phyloP scores from a whole-genome alignment of 2,113 vertebrate species.

The Montifringilla adamsi region DNA sequence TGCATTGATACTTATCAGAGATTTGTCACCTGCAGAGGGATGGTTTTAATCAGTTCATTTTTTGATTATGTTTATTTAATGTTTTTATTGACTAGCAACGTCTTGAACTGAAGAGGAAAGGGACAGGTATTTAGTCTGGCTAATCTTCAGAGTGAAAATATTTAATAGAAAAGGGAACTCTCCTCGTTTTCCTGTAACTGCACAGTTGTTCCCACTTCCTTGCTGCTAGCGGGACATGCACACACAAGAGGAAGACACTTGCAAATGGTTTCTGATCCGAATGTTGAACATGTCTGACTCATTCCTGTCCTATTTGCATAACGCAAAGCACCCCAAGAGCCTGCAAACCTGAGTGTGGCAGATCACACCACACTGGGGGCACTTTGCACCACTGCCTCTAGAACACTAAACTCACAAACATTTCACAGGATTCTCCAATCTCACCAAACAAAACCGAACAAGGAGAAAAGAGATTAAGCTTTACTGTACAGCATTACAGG shows the following conservation, averaged over 20 bases:
- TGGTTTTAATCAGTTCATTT: background rate
- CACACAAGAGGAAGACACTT: background rate
- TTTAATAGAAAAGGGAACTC: background rate
- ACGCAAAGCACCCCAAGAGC: background rate
- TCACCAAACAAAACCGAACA: background rate
- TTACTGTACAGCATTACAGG: background rate
- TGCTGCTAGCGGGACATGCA: background rate
- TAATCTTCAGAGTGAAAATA: background rate
- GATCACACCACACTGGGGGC: background rate
- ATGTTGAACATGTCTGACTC: background rate
- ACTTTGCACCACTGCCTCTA: background rate
- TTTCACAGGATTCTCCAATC: background rate
- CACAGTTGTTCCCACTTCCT: constrained; percentile 4
- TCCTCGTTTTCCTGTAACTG: background rate
- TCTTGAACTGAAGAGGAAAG: background rate
- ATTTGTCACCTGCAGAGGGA: background rate
- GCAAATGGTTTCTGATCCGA: background rate
- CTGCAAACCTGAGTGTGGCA: background rate
- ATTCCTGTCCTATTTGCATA: background rate
- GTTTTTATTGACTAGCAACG: background rate
- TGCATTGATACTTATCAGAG: background rate
- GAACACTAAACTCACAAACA: background rate
- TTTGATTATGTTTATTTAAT: background rate
- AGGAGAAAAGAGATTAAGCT: background rate
- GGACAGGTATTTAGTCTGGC: background rate